Conservation (phyloP, 30 jellyfish, hydroid and myxozoan species). For the Haliclystus octoradiatus region DNA sequence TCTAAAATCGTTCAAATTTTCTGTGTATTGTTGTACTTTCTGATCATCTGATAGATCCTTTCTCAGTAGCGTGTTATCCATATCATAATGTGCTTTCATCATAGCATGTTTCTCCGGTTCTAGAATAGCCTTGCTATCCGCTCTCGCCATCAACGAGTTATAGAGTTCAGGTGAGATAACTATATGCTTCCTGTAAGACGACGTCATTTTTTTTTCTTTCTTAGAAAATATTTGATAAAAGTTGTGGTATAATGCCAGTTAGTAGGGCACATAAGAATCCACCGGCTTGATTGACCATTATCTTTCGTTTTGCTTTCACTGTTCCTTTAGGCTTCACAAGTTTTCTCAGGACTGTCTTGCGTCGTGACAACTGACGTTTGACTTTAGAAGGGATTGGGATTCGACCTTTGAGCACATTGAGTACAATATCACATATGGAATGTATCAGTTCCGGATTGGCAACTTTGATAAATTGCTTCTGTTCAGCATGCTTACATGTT, state of each 20-base stretch:
- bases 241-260: background rate
- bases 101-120: background rate
- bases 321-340: background rate
- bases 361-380: background rate
- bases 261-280: background rate
- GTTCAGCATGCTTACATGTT: background rate
- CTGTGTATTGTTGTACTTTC: background rate
- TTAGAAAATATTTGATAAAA: background rate
- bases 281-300: background rate
- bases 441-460: background rate
- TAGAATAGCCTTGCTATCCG: background rate
- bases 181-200: background rate
- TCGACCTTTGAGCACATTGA: background rate
- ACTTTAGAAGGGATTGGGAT: background rate
- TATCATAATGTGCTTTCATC: background rate
- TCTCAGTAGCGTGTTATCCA: background rate
- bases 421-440: background rate
- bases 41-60: background rate
- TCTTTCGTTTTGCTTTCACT: background rate
- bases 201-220: too few relatives aligned
- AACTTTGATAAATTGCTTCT: background rate
- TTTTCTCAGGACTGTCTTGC: background rate
- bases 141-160: background rate
- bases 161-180: background rate
- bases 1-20: background rate